Conservation (phyloP, 2,797 vertebrate species). For the Phylloscopus collybita region DNA sequence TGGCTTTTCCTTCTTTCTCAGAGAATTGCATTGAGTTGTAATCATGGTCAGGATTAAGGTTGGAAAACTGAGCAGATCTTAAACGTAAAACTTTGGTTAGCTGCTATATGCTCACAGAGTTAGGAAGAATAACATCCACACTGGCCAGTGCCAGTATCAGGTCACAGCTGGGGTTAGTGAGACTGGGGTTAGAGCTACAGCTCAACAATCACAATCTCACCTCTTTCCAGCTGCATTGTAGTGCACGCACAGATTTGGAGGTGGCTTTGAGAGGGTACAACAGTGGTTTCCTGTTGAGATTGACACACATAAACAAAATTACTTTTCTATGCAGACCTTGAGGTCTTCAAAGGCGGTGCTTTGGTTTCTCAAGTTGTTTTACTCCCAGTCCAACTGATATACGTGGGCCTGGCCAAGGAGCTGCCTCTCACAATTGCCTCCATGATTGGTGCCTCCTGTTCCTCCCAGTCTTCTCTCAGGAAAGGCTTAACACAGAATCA, state of each 20-base stretch:
- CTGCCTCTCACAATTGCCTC: not conserved
- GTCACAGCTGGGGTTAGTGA: not conserved
- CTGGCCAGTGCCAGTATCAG: not conserved
- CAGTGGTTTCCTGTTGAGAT: not conserved
- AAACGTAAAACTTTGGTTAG: not conserved
- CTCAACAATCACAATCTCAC: not conserved
- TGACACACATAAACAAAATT: not conserved
- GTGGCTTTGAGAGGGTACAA: not conserved
- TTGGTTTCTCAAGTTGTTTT: not conserved
- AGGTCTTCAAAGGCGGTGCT: not conserved
- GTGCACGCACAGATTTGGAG: not conserved
- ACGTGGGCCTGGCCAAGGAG: not conserved
- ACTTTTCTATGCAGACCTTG: not conserved
- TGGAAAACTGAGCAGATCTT: not conserved
- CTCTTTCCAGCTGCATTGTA: not conserved
- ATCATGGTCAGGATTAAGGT: not conserved
- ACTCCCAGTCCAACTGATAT: not conserved
- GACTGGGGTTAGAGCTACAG: not conserved
- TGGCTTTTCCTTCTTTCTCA: not conserved
- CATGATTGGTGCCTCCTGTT: not conserved
- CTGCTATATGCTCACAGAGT: not conserved
- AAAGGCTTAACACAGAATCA: not conserved
- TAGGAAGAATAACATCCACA: rapidly evolving
- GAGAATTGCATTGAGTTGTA: not conserved
- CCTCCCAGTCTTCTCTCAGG: not conserved